Base-by-base conservation (phyloP, 2,113 vertebrate species). In the Protobothrops mucrosquamatus region DNA sequence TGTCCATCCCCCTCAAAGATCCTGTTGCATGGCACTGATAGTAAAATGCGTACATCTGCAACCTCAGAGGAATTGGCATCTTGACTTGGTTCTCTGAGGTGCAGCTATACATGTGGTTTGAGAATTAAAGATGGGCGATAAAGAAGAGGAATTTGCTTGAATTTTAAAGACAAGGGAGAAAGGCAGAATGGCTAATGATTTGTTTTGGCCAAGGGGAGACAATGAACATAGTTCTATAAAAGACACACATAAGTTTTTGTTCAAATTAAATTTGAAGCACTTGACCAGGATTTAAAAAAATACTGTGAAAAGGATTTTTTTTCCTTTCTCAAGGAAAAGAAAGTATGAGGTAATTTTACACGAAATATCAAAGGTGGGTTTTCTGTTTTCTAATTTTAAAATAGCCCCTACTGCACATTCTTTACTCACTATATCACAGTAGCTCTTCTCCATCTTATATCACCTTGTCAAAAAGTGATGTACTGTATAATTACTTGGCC, bases 11-110 rank as follows among this genome's bases (percentile, higher is more conserved):
- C 85, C 86, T 95, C 94, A 95, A 88, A 90, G 87, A 95, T 93
- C 95, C 81, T 97, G 96, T 97, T 95, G 94, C 55, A 46, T 8
- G 51, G 91, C 61, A 95, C 85, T 93, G 88, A 93, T 61, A 26
- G 88, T 90, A 94, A 92, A 96, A 95, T 34, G 94, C 48, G 34
- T 85, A 64, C 24, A 52, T 87, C 64, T 85, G 87, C 55, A 90
- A 85, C 48, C 87, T 15, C 89, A 92, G 57, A 69, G 87, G 91
- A 39, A 87, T 48, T 15, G 7, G 59, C 20, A 6, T 2, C 64
- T 93, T 81, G 90, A 91, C 87, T 39, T 89, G 89, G 54, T 57
- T 94, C 51, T 85, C 46, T 2, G 20, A 94, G 74, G 29, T 91
- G 26, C 87, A 43, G 92, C 51, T 5, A 0, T 51, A 46, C 46